Evolutionary conservation across 1,140 invertebrate genomes (phyloP), one percentile per base, ranked within the genome.

Genomic region (Drosophila kurseongensis): DNA sequence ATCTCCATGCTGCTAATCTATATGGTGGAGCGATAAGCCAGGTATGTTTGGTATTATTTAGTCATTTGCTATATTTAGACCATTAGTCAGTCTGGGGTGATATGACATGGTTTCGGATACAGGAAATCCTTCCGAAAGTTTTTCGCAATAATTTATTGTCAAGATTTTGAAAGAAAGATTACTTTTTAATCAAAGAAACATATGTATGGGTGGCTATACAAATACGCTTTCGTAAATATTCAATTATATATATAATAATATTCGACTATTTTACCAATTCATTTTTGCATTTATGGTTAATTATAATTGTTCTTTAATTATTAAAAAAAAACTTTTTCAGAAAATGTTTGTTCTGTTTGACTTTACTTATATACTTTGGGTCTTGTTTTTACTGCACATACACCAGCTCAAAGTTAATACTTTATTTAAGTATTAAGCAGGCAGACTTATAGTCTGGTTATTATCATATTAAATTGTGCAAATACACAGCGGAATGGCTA

Each of bases 401-500:
- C 71, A 72, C 14, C 61, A 41, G 36, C 58, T 29, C 23, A 63
- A n/a, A 16, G 62, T 74, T 35, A 85, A 84, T 80, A 84, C 80
- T 18, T 18, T 1, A 18, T 18, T 18, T 18, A 18, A 18, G 18
- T 18, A 18, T 18, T 18, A 18, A 18, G 18, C 1, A 18, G n/a
- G 41, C 41, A 32, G 66, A 13, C 32, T 54, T 12, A 13, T n/a
- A 13, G 27, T 29, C 36, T 62, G 47, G 47, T 55, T 56, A 75
- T 72, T 84, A 78, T 68, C 59, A 65, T 74, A 68, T 75, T 48
- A 76, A 66, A 68, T 66, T 74, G 57, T 47, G 44, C 35, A 78
- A 63, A 72, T 69, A 74, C 10, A 18, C 18, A 18, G 18, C 18
- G 18, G 18, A 18, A 18, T 18, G 18, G 18, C 18, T 18, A 18